Percentiles rank a stretch among this genome's conserved stretches.
Evolutionary conservation across 2,888 invertebrate species (phyloP).

Genomic region (Synanthedon tipuliformis): DNA sequence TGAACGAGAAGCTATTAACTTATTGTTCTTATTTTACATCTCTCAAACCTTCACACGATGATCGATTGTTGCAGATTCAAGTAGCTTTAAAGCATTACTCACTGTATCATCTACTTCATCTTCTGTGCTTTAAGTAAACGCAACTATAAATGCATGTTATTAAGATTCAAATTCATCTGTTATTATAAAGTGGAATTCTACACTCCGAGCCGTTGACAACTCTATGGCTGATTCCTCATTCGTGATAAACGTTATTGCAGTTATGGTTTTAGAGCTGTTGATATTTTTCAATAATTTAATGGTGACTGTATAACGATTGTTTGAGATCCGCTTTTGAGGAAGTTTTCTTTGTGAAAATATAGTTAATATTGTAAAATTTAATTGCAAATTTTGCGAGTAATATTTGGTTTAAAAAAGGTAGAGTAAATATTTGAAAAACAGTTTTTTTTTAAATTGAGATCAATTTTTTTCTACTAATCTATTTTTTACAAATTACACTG

Average conservation of each 20-base stretch:
- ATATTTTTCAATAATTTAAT: neutral
- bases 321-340: neutral
- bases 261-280: neutral
- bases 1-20: neutral
- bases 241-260: conserved; percentile 9
- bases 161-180: conserved; percentile 11
- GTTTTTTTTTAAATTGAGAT: no score
- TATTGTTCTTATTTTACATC: conserved; percentile 37
- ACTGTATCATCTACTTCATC: conserved; percentile 11
- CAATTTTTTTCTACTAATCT: no score
- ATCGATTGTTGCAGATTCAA: conserved; percentile 40
- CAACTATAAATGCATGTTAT: conserved; percentile 7
- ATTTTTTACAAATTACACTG: no score
- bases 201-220: conserved; percentile 28
- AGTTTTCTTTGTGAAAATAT: neutral
- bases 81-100: conserved; percentile 37
- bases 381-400: no score
- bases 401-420: no score
- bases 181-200: conserved; percentile 12
- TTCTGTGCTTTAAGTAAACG: conserved; percentile 10
- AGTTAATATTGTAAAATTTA: no score
- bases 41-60: conserved; percentile 33
- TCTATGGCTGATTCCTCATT: conserved; percentile 39
- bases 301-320: neutral
- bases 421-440: no score